Conservation (phyloP, 2,797 vertebrate genomes). For the Pseudopleuronectes americanus region DNA sequence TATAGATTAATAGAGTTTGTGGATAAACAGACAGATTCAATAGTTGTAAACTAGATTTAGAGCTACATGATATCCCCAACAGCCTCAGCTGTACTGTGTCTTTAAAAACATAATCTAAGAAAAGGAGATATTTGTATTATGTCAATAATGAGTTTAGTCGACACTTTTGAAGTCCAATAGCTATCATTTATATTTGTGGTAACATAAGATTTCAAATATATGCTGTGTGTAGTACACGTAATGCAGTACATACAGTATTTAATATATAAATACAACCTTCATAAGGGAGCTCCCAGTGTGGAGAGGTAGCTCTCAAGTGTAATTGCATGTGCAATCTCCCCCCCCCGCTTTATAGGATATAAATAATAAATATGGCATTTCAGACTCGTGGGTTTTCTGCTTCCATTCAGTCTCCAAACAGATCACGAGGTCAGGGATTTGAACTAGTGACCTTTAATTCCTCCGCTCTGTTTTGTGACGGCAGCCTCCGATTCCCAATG, state of each 20-base stretch:
- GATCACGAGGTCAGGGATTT: conserved; percentile 42
- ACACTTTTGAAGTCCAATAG: too few species aligned
- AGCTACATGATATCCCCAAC: too few species aligned
- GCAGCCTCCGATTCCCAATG: conserved; percentile 26
- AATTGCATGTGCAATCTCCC: conserved; percentile 2
- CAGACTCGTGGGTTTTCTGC: not conserved
- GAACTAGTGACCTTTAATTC: conserved; percentile 47
- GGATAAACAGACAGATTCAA: too few species aligned
- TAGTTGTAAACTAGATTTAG: too few species aligned
- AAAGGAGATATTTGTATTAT: too few species aligned
- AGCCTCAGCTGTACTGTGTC: too few species aligned
- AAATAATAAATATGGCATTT: conserved; percentile 38
- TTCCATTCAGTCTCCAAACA: conserved; percentile 2
- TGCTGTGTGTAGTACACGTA: too few species aligned
- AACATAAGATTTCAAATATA: too few species aligned
- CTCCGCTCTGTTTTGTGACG: conserved; percentile 6
- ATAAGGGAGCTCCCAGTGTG: not conserved
- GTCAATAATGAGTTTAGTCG: too few species aligned
- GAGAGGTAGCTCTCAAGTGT: not conserved
- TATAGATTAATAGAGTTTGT: too few species aligned
- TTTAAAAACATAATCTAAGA: too few species aligned
- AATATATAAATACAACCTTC: not conserved
- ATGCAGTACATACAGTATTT: not conserved
- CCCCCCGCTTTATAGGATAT: conserved; percentile 12
- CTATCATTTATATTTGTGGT: too few species aligned